Conservation (phyloP, 2,113 vertebrate genomes). For the Perca fluviatilis region DNA sequence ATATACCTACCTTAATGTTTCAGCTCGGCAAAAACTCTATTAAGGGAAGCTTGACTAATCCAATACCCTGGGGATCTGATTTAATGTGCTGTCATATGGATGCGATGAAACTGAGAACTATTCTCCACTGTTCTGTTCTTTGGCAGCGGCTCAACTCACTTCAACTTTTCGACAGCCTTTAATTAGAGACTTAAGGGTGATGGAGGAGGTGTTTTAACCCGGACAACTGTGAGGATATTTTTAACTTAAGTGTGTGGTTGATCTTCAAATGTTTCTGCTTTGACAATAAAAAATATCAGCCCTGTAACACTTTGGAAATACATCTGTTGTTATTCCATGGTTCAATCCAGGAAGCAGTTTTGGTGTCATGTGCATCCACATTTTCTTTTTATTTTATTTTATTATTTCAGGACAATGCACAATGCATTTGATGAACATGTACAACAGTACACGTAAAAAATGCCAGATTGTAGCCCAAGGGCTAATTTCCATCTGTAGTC, state of each 20-base stretch:
- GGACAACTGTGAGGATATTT: background rate
- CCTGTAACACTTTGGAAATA: background rate
- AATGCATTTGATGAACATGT: too few relatives aligned
- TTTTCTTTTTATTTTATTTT: background rate
- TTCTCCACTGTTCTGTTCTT: background rate
- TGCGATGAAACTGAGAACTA: conserved; percentile 15
- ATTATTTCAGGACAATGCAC: too few relatives aligned
- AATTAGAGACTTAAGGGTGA: background rate
- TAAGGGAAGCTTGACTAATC: background rate
- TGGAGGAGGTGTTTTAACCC: background rate
- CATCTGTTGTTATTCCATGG: background rate
- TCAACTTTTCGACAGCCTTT: conserved; percentile 11
- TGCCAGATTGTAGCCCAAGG: too few relatives aligned
- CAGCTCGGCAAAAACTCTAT: conserved; percentile 1
- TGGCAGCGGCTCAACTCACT: conserved; percentile 1
- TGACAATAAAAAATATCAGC: background rate
- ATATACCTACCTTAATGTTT: background rate
- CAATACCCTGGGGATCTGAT: conserved; percentile 2
- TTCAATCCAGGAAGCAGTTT: background rate
- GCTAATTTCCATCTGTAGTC: too few relatives aligned
- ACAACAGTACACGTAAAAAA: too few relatives aligned
- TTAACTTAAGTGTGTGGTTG: background rate
- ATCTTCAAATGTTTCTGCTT: background rate
- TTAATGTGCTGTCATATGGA: background rate
- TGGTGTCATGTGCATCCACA: background rate